Evolutionary conservation across 2,888 invertebrate species (phyloP), one percentile per base, ranked within the genome.

Genomic region (Epinotia nisella): DNA sequence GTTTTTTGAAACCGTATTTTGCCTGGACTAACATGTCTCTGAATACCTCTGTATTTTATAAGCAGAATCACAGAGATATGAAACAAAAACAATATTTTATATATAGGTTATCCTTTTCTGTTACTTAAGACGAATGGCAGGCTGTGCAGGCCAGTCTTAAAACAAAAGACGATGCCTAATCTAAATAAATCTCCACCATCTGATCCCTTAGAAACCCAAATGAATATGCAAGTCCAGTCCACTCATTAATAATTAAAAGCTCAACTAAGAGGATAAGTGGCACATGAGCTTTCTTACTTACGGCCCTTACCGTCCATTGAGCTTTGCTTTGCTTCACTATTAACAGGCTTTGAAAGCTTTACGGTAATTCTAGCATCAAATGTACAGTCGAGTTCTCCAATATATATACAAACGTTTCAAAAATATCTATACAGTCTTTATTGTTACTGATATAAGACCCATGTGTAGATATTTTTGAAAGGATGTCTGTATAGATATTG

Each of bases 251-350:
- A 66, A 66, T 56, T 66, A 66, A 65, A 66, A 41, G 65, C 55
- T n/a, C n/a, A 41, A 39, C 66, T 66, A 66, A 66, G 55, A 56
- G 66, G 66, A 66, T 66, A 66, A 66, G 55, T 66, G 55, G 66
- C 56, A 66, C 66, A 11, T 66, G 66, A 41, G 66, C 66, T 66
- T 56, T 56, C 66, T 66, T 66, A 51, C 65, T 65, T 55, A 65
- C n/a, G 29, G 49, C 49, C 49, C 65, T 41, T 41, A 39, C 21
- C 65, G 39, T 56, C 55, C 55, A 66, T 56, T 66, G 66, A 56
- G 55, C 41, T n/a, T 35, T 39, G 51, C 39, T 65, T 56, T 55
- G n/a, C 66, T 66, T 55, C 66, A 56, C 65, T 41, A 55, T 66
- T 41, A 41, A 56, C 10, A 56, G 41, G 66, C 66, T 56, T 24